Conservation (phyloP, 2,113 vertebrate genomes). For the Sinocyclocheilus anshuiensis region DNA sequence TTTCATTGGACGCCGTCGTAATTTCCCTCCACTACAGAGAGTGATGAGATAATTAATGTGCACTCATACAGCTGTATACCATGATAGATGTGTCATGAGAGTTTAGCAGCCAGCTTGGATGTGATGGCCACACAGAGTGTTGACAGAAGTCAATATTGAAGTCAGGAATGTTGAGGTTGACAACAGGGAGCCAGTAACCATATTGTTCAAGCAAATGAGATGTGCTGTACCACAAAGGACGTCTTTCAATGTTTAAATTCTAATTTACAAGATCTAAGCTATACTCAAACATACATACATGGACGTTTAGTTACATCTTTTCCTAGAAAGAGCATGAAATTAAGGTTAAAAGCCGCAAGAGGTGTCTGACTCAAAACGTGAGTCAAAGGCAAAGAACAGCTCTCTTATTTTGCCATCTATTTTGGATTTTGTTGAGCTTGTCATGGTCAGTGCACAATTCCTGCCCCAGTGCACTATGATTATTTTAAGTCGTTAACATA, state of each 20-base stretch:
- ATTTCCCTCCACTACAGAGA: slow-evolving; percentile 29
- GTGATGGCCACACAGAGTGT: slow-evolving; percentile 38
- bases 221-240: background rate
- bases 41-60: slow-evolving; percentile 52
- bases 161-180: slow-evolving; percentile 15
- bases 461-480: slow-evolving; percentile 29
- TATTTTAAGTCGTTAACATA: slow-evolving; percentile 51
- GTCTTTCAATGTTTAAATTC: background rate
- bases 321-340: background rate
- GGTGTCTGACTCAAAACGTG: slow-evolving; percentile 28
- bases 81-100: slow-evolving; percentile 30
- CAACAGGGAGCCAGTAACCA: slow-evolving; percentile 10
- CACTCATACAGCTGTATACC: slow-evolving; percentile 32
- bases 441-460: slow-evolving; percentile 49
- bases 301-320: background rate
- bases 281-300: background rate
- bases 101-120: slow-evolving; percentile 7
- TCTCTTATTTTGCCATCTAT: background rate
- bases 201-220: background rate
- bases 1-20: slow-evolving; percentile 48
- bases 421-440: slow-evolving; percentile 7
- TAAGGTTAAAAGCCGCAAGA: background rate
- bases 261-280: background rate
- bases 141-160: slow-evolving; percentile 32
- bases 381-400: slow-evolving; percentile 16